Evolutionary conservation across 2,888 invertebrate species (phyloP), one percentile per base, ranked within the genome.

Genomic region (Meteorus colon): DNA sequence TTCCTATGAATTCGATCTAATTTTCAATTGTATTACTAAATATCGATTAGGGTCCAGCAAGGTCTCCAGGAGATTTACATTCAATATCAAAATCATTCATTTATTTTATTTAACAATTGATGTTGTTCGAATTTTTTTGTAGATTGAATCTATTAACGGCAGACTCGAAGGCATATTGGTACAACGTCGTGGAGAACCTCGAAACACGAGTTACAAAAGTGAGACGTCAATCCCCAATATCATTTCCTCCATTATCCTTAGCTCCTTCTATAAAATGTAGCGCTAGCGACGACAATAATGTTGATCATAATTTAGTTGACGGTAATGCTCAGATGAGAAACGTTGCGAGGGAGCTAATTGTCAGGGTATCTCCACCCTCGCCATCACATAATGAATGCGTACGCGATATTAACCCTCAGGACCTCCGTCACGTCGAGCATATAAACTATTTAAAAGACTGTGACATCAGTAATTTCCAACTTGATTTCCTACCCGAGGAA

Each of bases 91-190:
- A 8, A 34, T 34, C 8, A 34, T 34, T 34, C 34, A 8, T 1
- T 34, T 2, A 41, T 12, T 41, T 41, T 12, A n/a, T n/a, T 41
- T 1, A 41, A 0, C 0, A 41, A 41, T 6, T 12, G 1, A 12
- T 41, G 8, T 34, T 14, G n/a, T 59, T 8, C 34, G 6, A 63
- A 45, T 70, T 55, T 55, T 55, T 34, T 19, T 59, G 34, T 62
- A 67, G 88, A 82, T 86, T 83, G 83, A 87, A 87, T 69, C 75
- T 77, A 77, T 83, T 85, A 31, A 72, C 84, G 41, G 78, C 79
- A 60, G 79, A 78, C 19, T 83, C 84, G 1, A 84, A 77, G 37
- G 74, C 79, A 4, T 86, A 87, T 34, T 88, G 88, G 88, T 60
- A 81, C 10, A 79, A 83, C 51, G 78, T 87, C 24, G 84, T 83